Evolutionary conservation across 2,888 invertebrate genomes (phyloP), one percentile per base, ranked within the genome.

Genomic region (Quadroppia sp.): DNA sequence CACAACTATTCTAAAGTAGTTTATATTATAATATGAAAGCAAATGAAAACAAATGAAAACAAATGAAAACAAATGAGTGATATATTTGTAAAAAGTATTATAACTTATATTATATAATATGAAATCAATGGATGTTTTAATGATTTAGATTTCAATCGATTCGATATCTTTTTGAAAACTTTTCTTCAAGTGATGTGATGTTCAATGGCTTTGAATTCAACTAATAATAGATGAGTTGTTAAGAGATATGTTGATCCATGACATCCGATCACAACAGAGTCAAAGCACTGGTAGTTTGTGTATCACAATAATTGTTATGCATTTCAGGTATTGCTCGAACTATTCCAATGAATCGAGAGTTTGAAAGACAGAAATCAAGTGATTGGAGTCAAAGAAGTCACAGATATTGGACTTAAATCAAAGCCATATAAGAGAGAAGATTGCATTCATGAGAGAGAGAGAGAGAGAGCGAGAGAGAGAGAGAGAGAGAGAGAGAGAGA

Each of bases 401-500:
- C 67, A 67, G 40, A 9, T 67, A 67, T 67, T 67, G 30, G 20
- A 71, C 40, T 23, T n/a, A 36, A 67, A 25, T 67, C 42, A 59
- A 59, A 15, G 13, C 4, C 11, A 59, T 59, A 59, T 11, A 30
- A 17, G 6, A 32, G 2, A 36, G 20, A 15, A 48, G 30, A 71
- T 48, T 30, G 53, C 6, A n/a, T 30, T 30, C n/a, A 11, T 6
- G 50, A 71, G 71, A 71, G 70, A 70, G 70, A 42, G 42, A 70
- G 36, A 45, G 70, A 36, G 70, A 40, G 70, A 70, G 42, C 42
- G 70, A 70, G 70, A 70, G 70, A 70, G 70, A 42, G 42, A 45
- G 70, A 36, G 70, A 40, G 70, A 70, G 42, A 70, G 70, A 70
- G 70, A 70, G 70, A 70, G 70, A 42, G 42, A 71, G 70, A 71